A percentile compares a stretch with the other conserved stretches of the same genome.
phyloP scores from a whole-genome alignment of 1,140 invertebrate genomes.

The Drosophila ananassae region DNA sequence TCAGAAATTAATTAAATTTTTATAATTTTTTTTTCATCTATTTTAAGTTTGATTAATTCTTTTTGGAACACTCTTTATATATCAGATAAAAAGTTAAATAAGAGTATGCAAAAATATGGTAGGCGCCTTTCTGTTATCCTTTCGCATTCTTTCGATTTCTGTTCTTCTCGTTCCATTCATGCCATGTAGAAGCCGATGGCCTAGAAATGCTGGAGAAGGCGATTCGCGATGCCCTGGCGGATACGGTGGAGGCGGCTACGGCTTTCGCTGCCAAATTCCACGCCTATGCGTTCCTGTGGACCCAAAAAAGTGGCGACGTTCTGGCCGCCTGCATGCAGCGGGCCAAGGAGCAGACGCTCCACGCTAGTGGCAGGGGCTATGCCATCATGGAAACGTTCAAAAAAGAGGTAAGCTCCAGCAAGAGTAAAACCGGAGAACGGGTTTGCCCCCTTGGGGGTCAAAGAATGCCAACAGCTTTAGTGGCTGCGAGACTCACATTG shows the following conservation, averaged over 20 bases:
- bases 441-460: neutral
- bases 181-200: conserved; percentile 40
- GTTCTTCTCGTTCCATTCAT: neutral
- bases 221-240: conserved; percentile 63
- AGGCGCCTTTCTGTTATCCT: neutral
- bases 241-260: conserved; percentile 65
- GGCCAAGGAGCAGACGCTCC: conserved; percentile 59
- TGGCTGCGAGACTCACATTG: conserved; percentile 45
- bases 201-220: conserved; percentile 58
- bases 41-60: neutral
- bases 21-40: neutral
- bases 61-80: neutral
- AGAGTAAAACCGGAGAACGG: conserved; percentile 5
- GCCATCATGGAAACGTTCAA: conserved; percentile 82
- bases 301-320: conserved; percentile 58
- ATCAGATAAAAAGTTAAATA: neutral
- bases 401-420: conserved; percentile 68
- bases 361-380: conserved; percentile 62
- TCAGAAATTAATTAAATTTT: neutral
- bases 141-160: neutral
- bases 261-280: conserved; percentile 78
- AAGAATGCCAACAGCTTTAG: conserved; percentile 34
- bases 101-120: neutral
- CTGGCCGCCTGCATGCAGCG: conserved; percentile 54
- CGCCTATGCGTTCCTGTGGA: conserved; percentile 77